phyloP scores from a whole-genome alignment of 2,888 invertebrate genomes.

The Drosophila nr. perissopoda region DNA sequence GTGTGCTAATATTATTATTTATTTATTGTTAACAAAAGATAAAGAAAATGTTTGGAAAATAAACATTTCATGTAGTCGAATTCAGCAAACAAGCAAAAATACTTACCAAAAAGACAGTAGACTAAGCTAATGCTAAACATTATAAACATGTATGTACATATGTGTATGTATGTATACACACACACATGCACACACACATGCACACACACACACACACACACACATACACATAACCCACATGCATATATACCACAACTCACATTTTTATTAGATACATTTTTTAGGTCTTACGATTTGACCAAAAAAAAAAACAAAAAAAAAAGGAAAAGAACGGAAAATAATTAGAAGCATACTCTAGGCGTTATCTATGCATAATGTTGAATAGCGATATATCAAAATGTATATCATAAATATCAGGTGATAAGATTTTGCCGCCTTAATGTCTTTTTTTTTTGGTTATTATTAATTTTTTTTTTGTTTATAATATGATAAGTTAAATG shows the following conservation, averaged over 20 bases:
- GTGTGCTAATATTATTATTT: slow-evolving; percentile 52
- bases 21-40: slow-evolving; percentile 54
- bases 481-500: slow-evolving; percentile 25
- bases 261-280: slow-evolving; percentile 13
- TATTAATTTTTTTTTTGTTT: slow-evolving; percentile 15
- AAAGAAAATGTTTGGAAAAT: slow-evolving; percentile 17
- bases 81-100: slow-evolving; percentile 58
- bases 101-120: slow-evolving; percentile 81
- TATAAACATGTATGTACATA: background rate
- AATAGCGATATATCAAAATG: slow-evolving; percentile 41
- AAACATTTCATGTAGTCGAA: slow-evolving; percentile 53
- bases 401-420: slow-evolving; percentile 53
- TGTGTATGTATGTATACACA: background rate
- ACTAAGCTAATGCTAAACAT: slow-evolving; percentile 54
- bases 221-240: slow-evolving; percentile 1
- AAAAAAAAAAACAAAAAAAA: slow-evolving; percentile 1
- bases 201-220: background rate
- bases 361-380: slow-evolving; percentile 49
- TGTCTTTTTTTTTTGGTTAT: slow-evolving; percentile 20
- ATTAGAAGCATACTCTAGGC: slow-evolving; percentile 43
- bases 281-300: slow-evolving; percentile 20
- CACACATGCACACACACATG: background rate
- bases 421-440: slow-evolving; percentile 54
- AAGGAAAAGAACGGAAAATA: background rate
- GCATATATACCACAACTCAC: slow-evolving; percentile 4